Evolutionary conservation across 2,797 vertebrate genomes (phyloP), one percentile per base, ranked within the genome.

Genomic region (Chaetophractus vellerosus): DNA sequence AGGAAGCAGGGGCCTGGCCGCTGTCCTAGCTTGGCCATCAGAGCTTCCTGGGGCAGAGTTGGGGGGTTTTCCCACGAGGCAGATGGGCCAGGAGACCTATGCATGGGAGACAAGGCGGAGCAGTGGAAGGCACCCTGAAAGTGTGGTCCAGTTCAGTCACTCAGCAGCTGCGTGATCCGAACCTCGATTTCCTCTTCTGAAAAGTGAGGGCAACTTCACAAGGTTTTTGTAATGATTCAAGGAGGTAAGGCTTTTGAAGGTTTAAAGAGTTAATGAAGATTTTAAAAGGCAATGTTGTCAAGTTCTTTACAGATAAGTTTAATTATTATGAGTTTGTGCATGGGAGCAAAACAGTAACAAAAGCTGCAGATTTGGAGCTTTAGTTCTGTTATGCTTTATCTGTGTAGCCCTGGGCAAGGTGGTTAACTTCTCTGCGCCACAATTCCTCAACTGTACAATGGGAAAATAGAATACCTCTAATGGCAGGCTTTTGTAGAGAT

Each of bases 1-100:
- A 90, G 78, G 85, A 96, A 97, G 26, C 11, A 4, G 36, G 41
- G 12, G 85, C 79, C 61, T 66, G 36, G 15, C 31, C 16, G 15
- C 23, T 90, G 71, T 59, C 12, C 55, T 48, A 24, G 55, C 83
- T 78, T 90, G 80, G 55, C 55, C 23, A 26, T 86, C 48, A 33
- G 38, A 16, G 24, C 50, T 91, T 79, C 19, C 75, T 3, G 5
- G 33, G 84, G 11, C 48, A 72, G 31, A 64, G n/a, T 6, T 55
- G 33, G 55, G 81, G 76, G 88, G 78, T 94, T 94, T 52, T 41
- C 38, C 45, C 18, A 2, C 1, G 16, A 50, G 11, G 14, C 19
- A 55, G 45, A 45, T 6, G 45, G 45, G 45, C 45, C 41, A 63
- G 9, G 3, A 5, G 18, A 0, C 59, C 74, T 23, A 45, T n/a